Percentiles rank a stretch among this genome's conserved stretches.
phyloP scores from a whole-genome alignment of 1,140 invertebrate genomes.

The Glossosoma conforme region DNA sequence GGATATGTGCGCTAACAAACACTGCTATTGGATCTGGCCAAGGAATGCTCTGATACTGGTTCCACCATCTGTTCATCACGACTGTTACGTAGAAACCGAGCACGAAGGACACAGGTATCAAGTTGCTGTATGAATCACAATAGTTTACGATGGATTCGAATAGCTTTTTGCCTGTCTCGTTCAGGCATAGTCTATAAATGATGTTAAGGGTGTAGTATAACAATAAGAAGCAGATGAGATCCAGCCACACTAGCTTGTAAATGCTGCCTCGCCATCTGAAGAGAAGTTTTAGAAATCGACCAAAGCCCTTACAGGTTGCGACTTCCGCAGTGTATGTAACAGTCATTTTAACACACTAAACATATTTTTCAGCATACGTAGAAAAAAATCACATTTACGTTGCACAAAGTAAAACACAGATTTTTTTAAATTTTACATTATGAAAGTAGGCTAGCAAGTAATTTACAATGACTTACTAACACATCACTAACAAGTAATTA shows the following conservation, averaged over 20 bases:
- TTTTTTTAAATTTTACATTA: too few relatives aligned
- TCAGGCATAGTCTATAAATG: slow-evolving; percentile 74
- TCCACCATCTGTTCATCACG: slow-evolving; percentile 92
- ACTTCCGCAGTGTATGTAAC: slow-evolving; percentile 68
- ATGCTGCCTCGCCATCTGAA: slow-evolving; percentile 93
- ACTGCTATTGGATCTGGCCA: slow-evolving; percentile 81
- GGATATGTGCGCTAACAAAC: slow-evolving; percentile 72
- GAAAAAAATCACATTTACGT: too few relatives aligned
- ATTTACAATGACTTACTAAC: too few relatives aligned
- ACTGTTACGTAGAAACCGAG: slow-evolving; percentile 90
- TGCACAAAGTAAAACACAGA: too few relatives aligned
- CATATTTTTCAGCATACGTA: too few relatives aligned
- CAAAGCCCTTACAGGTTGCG: slow-evolving; percentile 61
- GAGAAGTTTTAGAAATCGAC: slow-evolving; percentile 63
- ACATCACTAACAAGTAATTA: too few relatives aligned
- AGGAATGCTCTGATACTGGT: slow-evolving; percentile 74
- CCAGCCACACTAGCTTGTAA: slow-evolving; percentile 93
- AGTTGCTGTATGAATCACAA: slow-evolving; percentile 70
- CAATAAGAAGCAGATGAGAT: slow-evolving; percentile 77
- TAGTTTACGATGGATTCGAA: slow-evolving; percentile 77
- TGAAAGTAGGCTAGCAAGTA: too few relatives aligned
- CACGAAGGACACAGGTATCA: slow-evolving; percentile 82
- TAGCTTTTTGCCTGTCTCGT: slow-evolving; percentile 67
- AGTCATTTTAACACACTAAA: slow-evolving; percentile 52
- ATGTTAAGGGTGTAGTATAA: slow-evolving; percentile 81